phyloP scores from a whole-genome alignment of 35 echinoderm and acorn worm species.

The Antedon bifida region DNA sequence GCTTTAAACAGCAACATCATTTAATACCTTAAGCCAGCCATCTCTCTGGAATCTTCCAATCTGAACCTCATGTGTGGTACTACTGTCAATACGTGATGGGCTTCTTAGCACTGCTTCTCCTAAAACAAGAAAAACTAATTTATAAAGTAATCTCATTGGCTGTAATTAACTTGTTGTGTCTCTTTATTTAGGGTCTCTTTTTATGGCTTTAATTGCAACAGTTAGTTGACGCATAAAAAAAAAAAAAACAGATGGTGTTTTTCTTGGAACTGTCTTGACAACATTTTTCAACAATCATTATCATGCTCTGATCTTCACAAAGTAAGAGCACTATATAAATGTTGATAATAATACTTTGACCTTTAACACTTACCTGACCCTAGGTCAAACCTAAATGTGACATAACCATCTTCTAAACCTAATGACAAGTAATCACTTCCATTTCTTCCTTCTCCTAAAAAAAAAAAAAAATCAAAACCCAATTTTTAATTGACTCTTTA shows the following conservation, averaged over 20 bases:
- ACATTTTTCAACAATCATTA: too few relatives aligned
- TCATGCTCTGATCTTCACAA: too few relatives aligned
- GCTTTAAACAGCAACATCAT: too few relatives aligned
- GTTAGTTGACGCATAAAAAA: too few relatives aligned
- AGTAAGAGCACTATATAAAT: too few relatives aligned
- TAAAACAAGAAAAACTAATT: not conserved
- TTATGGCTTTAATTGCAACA: too few relatives aligned
- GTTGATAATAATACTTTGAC: too few relatives aligned
- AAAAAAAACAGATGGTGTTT: too few relatives aligned
- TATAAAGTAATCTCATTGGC: not conserved
- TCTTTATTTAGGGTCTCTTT: too few relatives aligned
- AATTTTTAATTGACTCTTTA: too few relatives aligned
- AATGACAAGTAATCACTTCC: conserved; percentile 66
- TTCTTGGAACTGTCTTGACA: too few relatives aligned
- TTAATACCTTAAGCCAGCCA: conserved; percentile 60
- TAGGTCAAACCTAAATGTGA: conserved; percentile 47
- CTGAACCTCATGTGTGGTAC: conserved; percentile 11
- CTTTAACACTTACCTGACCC: conserved; percentile 42
- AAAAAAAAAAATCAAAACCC: not conserved
- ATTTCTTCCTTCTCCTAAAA: conserved; percentile 20
- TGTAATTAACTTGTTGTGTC: too few relatives aligned
- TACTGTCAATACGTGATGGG: conserved; percentile 19
- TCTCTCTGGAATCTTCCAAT: conserved; percentile 28
- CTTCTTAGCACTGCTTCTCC: conserved; percentile 42
- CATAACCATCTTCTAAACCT: conserved; percentile 49